phyloP scores from a whole-genome alignment of 2,113 vertebrate species.

The Gambusia affinis region DNA sequence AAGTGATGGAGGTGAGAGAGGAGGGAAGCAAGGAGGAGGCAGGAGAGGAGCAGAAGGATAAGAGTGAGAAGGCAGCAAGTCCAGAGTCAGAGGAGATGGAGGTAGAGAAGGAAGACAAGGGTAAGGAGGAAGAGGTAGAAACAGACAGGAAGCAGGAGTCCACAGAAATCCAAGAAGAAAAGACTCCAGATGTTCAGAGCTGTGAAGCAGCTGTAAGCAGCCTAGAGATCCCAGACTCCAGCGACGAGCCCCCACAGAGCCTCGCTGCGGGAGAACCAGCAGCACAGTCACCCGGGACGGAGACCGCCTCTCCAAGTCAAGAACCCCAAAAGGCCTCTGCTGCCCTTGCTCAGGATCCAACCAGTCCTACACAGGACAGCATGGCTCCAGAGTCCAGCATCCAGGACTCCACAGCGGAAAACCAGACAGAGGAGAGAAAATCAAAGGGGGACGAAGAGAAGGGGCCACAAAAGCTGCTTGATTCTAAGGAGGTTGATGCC shows the following conservation, averaged over 20 bases:
- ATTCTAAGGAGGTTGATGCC: slow-evolving; percentile 8
- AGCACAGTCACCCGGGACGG: slow-evolving; percentile 1
- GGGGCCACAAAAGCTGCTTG: slow-evolving; percentile 4
- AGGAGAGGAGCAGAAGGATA: slow-evolving; percentile 74
- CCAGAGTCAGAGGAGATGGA: slow-evolving; percentile 83
- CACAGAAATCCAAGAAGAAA: slow-evolving; percentile 59
- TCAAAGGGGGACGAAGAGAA: not conserved
- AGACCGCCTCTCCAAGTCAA: not conserved
- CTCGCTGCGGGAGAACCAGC: slow-evolving; percentile 17
- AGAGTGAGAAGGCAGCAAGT: slow-evolving; percentile 74
- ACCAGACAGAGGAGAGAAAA: slow-evolving; percentile 8
- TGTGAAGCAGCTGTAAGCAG: slow-evolving; percentile 26
- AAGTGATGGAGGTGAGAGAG: slow-evolving; percentile 48
- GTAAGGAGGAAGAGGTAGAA: slow-evolving; percentile 76
- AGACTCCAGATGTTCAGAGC: slow-evolving; percentile 66
- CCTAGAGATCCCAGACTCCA: slow-evolving; percentile 21
- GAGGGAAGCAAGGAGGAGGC: slow-evolving; percentile 70
- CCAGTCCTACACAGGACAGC: not conserved
- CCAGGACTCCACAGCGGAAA: slow-evolving; percentile 9
- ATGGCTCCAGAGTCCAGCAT: not conserved
- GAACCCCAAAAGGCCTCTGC: slow-evolving; percentile 8
- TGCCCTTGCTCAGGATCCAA: not conserved
- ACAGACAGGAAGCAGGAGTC: slow-evolving; percentile 60
- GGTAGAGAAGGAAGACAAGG: slow-evolving; percentile 68
- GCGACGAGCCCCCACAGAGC: slow-evolving; percentile 2